These are phyloP conservation scores for Drosophila demipolita DNA, from an alignment of 2,888 invertebrate species.

Conservation along the genomic window DNA sequence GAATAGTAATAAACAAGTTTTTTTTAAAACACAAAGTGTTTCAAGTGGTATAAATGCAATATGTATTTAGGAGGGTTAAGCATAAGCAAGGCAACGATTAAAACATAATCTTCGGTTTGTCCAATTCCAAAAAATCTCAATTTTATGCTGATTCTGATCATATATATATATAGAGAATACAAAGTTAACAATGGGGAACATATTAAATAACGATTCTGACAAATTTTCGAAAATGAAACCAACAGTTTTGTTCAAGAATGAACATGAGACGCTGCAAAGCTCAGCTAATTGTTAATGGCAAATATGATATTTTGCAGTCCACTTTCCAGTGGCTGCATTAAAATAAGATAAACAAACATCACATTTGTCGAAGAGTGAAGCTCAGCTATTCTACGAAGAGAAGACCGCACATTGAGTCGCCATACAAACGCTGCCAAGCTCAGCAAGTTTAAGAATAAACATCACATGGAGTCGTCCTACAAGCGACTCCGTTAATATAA, in stretches of 20 bases:
- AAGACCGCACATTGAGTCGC: too few relatives aligned
- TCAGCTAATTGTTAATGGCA: too few relatives aligned
- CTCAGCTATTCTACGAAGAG: too few relatives aligned
- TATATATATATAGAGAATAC: not conserved
- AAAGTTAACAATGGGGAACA: not conserved
- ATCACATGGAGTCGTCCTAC: too few relatives aligned
- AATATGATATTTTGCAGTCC: too few relatives aligned
- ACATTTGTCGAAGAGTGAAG: too few relatives aligned
- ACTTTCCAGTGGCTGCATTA: too few relatives aligned
- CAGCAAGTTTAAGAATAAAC: too few relatives aligned
- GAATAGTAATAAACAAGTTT: constrained; percentile 64
- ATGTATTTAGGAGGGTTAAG: not conserved
- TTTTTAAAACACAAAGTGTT: constrained; percentile 30
- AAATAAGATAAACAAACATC: too few relatives aligned
- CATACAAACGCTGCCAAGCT: too few relatives aligned
- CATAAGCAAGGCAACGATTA: not conserved
- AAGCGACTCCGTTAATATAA: too few relatives aligned
- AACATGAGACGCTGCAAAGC: too few relatives aligned
- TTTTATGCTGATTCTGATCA: not conserved
- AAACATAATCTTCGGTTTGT: not conserved
- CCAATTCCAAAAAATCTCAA: not conserved
- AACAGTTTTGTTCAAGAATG: not conserved
- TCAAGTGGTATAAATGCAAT: not conserved
- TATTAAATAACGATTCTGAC: not conserved
- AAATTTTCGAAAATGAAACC: not conserved